Percentiles rank a stretch among this genome's conserved stretches.
Conservation (phyloP, 2,113 vertebrate species). For the Dromaius novaehollandiae region DNA sequence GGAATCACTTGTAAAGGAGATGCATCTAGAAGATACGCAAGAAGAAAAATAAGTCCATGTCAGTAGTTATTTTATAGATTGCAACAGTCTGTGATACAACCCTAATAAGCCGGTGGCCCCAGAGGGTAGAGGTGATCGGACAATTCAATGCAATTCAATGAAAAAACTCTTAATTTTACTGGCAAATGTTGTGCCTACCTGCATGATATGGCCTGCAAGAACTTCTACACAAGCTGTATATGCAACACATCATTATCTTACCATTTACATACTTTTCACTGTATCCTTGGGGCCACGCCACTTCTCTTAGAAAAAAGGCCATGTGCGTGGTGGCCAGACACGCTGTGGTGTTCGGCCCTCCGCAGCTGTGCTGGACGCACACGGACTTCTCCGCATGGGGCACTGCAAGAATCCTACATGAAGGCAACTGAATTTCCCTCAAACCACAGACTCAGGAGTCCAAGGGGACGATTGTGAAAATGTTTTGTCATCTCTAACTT, state of each 20-base stretch:
- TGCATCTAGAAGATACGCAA: background rate
- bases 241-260: background rate
- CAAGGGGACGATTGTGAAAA: background rate
- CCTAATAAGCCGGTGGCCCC: background rate
- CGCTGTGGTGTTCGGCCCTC: background rate
- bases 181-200: background rate
- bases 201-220: background rate
- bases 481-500: background rate
- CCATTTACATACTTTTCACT: background rate
- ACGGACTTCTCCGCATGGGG: background rate
- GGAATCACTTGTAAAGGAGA: background rate
- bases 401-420: background rate
- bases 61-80: background rate
- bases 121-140: background rate
- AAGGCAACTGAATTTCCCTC: background rate
- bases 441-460: background rate
- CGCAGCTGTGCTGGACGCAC: background rate
- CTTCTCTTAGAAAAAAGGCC: fast-evolving
- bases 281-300: background rate
- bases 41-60: background rate
- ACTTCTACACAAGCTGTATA: background rate
- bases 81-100: background rate
- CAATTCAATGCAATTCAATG: background rate
- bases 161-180: background rate
- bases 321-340: fast-evolving